Conservation (phyloP, 2,888 invertebrate species). For the Megamerina dolium region DNA sequence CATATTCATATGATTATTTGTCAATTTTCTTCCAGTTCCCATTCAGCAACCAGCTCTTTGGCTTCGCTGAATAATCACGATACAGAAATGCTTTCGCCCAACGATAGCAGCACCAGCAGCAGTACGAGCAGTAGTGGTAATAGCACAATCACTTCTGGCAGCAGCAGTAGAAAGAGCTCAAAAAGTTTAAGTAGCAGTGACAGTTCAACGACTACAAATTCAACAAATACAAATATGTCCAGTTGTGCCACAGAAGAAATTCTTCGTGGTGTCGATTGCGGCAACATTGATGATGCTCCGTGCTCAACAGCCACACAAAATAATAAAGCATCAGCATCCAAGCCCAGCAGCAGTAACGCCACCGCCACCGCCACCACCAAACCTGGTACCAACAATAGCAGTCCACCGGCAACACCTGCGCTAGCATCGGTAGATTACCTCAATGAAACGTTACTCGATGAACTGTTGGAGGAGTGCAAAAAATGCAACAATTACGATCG, state of each 20-base stretch:
- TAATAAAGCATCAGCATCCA: background rate
- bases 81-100: conserved; percentile 33
- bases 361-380: conserved; percentile 5
- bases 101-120: conserved; percentile 32
- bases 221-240: conserved; percentile 20
- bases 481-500: conserved; percentile 61
- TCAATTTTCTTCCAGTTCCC: conserved; percentile 20
- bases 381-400: conserved; percentile 17
- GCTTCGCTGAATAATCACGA: conserved; percentile 25
- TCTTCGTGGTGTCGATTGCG: too few relatives aligned
- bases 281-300: conserved; percentile 1
- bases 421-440: conserved; percentile 50
- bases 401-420: conserved; percentile 26
- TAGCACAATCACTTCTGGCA: conserved; percentile 34
- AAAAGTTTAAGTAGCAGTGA: conserved; percentile 25
- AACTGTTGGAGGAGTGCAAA: conserved; percentile 70
- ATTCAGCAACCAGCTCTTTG: conserved; percentile 12
- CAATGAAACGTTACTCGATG: conserved; percentile 69
- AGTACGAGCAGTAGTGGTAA: conserved; percentile 34
- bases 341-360: background rate
- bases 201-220: background rate
- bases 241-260: conserved; percentile 19
- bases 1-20: too few relatives aligned
- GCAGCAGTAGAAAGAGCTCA: conserved; percentile 29
- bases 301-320: background rate